Evolutionary conservation across 2,888 invertebrate genomes (phyloP), one percentile per base, ranked within the genome.

Genomic region (Trichacis sp.): DNA sequence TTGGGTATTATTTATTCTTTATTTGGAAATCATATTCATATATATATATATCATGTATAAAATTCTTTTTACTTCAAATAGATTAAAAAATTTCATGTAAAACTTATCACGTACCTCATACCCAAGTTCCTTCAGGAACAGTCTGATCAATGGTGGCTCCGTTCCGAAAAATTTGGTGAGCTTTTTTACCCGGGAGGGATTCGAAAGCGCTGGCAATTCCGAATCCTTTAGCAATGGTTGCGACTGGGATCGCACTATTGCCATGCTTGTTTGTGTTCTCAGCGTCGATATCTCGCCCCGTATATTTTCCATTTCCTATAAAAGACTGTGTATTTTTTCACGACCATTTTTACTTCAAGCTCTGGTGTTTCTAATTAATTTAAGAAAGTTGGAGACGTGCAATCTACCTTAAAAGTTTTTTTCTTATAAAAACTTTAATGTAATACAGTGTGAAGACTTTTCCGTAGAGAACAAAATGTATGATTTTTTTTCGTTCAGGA

Each of bases 101-200:
- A 47, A 20, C 5, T 24, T 18, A 3, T 30, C 14, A 30, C 78
- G 79, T 83, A 93, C 96, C 91, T 96, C 95, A 85, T 96, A 96
- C 77, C 96, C 96, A 70, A 96, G 88, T 85, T 94, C 94, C 86
- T 94, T 92, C 53, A 96, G 88, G 87, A 96, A 96, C 60, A 96
- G 88, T 83, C 95, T 88, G 85, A 96, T 90, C 70, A 96, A 88
- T 8, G 96, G 96, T 24, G 96, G 96, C 84, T 96, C 96, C 83
- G 94, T 93, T 19, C 96, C 96, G 86, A 96, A 96, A 88, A 96
- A 96, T 88, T 95, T 94, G 60, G 95, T 95, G 69, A 96, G 88
- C 76, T 96, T 92, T 83, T 93, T 93, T 15, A 96, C 94, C 64
- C 95, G 87, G 69, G 92, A 92, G 0, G 95, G 95, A 85, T 95